Evolutionary conservation across 2,888 invertebrate species (phyloP), one percentile per base, ranked within the genome.

Genomic region (Catocala fraxini): DNA sequence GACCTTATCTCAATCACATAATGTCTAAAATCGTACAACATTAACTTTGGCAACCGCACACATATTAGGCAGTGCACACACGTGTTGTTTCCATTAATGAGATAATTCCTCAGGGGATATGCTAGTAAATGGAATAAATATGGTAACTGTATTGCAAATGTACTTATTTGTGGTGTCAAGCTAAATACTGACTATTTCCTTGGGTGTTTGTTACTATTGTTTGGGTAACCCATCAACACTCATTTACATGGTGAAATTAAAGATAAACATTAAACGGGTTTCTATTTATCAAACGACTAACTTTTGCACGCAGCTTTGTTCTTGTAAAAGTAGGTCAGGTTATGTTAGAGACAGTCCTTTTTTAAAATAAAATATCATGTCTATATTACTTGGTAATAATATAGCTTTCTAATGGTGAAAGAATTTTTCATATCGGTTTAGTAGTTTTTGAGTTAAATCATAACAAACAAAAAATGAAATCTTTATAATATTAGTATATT

Each of bases 31-130:
- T 77, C 6, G 49, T 58, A 54, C 52, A 48, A 0, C 46, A 45
- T 48, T 54, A 6, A n/a, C 10, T 63, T 59, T 56, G 33, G 25
- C 35, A 61, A 61, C n/a, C 56, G 51, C 6, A 33, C n/a, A 33
- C 42, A 62, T 48, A 72, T 72, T 71, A 68, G 66, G 68, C 58
- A 62, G 63, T 73, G 73, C 70, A 76, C 73, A 73, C 77, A 83
- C 81, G 79, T 84, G 81, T 75, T 84, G 84, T 85, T 78, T 70
- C 73, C 79, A 80, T 85, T 88, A 86, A 87, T 85, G 83, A 85
- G 84, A 85, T 84, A 82, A 86, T 82, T 77, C 83, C 87, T 81
- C 75, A 11, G 72, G 85, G 87, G 79, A 84, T 78, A 71, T 68
- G 79, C 68, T 81, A 79, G 81, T 80, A 82, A 83, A 83, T 84